Conservation (phyloP, 2,113 vertebrate genomes). For the Mirounga angustirostris region DNA sequence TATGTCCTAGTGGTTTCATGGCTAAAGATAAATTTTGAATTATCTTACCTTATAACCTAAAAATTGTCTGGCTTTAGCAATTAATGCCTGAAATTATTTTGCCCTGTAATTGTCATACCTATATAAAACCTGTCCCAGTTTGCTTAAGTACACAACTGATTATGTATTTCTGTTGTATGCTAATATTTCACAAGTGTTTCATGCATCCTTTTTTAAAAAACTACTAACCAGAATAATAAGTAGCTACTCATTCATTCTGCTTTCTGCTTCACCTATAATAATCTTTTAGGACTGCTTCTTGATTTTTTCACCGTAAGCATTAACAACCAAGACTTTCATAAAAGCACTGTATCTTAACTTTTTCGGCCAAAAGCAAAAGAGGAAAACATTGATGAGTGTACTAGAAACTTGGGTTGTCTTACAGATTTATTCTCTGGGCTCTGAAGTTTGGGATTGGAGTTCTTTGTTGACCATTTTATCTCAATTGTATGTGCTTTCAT, state of each 20-base stretch:
- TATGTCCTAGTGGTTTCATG: constrained; percentile 67
- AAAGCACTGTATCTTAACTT: constrained; percentile 83
- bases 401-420: constrained; percentile 6
- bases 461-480: constrained; percentile 46
- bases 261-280: constrained; percentile 87
- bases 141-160: constrained; percentile 82
- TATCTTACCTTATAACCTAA: constrained; percentile 79
- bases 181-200: constrained; percentile 92
- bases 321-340: constrained; percentile 82
- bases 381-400: constrained; percentile 2
- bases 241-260: constrained; percentile 86
- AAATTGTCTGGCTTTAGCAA: constrained; percentile 80
- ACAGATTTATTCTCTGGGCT: constrained; percentile 18
- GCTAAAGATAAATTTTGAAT: constrained; percentile 78
- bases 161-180: constrained; percentile 86
- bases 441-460: constrained; percentile 57
- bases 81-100: constrained; percentile 76
- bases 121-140: constrained; percentile 78
- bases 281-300: constrained; percentile 82
- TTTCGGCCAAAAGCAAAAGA: constrained; percentile 66
- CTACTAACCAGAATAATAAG: constrained; percentile 89
- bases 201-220: constrained; percentile 90
- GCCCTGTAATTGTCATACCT: constrained; percentile 73
- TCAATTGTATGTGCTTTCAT: constrained; percentile 83
- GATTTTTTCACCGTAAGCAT: constrained; percentile 65